Evolutionary conservation across 2,113 vertebrate genomes (phyloP).

Genomic region (Esox niger): DNA sequence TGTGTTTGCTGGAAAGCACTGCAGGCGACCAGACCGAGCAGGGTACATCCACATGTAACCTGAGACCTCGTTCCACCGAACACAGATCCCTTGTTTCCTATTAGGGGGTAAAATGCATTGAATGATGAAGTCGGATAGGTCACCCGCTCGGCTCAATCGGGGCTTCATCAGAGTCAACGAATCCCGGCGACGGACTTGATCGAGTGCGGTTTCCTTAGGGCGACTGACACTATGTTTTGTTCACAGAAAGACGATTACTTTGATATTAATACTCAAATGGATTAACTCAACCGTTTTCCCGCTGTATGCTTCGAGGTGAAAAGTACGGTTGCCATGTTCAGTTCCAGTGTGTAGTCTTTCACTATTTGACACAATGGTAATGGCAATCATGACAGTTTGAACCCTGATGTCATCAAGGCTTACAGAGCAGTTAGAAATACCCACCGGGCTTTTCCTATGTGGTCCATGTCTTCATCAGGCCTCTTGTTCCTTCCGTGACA

Average conservation of each 20-base stretch:
- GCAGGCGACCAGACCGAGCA: no score
- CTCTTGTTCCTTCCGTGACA: background rate
- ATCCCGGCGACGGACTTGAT: constrained; percentile 30
- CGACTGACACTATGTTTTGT: background rate
- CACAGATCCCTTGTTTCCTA: background rate
- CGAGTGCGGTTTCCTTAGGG: constrained; percentile 43
- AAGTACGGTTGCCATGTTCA: constrained; percentile 30
- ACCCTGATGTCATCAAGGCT: constrained; percentile 9
- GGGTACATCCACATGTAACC: background rate
- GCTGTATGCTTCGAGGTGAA: constrained; percentile 30
- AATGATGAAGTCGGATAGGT: constrained; percentile 44
- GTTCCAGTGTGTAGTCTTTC: background rate
- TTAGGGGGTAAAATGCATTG: background rate
- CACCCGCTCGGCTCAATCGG: background rate
- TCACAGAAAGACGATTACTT: constrained; percentile 39
- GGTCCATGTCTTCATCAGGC: background rate
- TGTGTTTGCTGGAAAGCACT: no score
- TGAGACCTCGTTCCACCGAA: background rate
- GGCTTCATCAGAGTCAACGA: constrained; percentile 12
- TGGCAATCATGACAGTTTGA: constrained; percentile 1
- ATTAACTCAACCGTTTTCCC: constrained; percentile 12
- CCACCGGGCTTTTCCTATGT: background rate
- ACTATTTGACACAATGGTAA: constrained; percentile 20
- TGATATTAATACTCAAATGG: constrained; percentile 30
- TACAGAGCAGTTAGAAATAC: background rate